A percentile compares a stretch with the other conserved stretches of the same genome.
These are phyloP conservation scores for Abscondita cerata DNA, from an alignment of 2,888 invertebrate species.

Conservation along the genomic window DNA sequence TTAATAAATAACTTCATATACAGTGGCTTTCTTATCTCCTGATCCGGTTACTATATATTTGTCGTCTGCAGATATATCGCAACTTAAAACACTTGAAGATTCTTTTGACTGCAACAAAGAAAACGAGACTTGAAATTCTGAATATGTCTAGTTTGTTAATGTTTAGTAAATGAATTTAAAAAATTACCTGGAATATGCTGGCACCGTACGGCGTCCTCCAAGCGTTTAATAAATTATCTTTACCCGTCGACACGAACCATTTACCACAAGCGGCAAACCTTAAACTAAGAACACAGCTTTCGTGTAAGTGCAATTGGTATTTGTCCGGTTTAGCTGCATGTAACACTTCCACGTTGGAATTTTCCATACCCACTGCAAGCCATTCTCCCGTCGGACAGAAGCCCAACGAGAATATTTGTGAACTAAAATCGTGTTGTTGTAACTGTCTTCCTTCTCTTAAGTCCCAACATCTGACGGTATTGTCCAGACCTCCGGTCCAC, in stretches of 20 bases:
- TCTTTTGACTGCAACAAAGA: slow-evolving; percentile 84
- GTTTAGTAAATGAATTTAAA: not conserved
- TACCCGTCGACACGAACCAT: slow-evolving; percentile 99
- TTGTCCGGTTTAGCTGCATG: slow-evolving; percentile 91
- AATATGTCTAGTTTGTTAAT: not conserved
- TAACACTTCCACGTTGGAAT: slow-evolving; percentile 94
- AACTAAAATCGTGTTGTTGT: slow-evolving; percentile 94
- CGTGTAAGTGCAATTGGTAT: slow-evolving; percentile 95
- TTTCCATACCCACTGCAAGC: slow-evolving; percentile 99
- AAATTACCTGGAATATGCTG: slow-evolving; percentile 92
- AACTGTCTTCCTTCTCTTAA: slow-evolving; percentile 90
- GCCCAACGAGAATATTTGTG: slow-evolving; percentile 79
- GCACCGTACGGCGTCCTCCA: slow-evolving; percentile 99
- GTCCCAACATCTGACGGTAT: slow-evolving; percentile 97
- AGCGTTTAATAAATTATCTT: slow-evolving; percentile 96
- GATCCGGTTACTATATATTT: slow-evolving; percentile 98
- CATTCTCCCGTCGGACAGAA: slow-evolving; percentile 97
- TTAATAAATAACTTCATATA: slow-evolving; percentile 94
- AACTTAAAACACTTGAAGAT: slow-evolving; percentile 96
- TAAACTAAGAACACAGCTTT: slow-evolving; percentile 94
- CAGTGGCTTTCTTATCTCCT: slow-evolving; percentile 97
- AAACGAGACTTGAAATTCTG: not conserved
- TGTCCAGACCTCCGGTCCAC: slow-evolving; percentile 95
- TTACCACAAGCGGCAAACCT: slow-evolving; percentile 96
- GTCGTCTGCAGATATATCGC: slow-evolving; percentile 97